Conservation (phyloP, 2,888 invertebrate genomes). For the Agrenia bidenticulata region DNA sequence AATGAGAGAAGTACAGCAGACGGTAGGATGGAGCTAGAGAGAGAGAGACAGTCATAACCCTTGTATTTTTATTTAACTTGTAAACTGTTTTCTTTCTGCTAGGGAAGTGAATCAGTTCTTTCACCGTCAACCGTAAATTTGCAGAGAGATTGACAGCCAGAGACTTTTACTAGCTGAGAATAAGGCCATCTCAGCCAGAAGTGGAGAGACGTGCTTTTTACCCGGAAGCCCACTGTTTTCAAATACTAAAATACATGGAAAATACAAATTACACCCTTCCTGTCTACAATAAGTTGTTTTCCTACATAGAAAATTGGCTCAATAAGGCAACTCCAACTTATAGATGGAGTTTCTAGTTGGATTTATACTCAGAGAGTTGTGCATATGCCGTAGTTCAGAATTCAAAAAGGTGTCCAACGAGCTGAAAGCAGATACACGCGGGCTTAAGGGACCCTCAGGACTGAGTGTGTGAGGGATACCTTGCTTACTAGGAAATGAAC, state of each 20-base stretch:
- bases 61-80: not conserved
- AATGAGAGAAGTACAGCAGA: too few species aligned
- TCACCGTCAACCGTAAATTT: constrained; percentile 14
- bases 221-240: constrained; percentile 6
- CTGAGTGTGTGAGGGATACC: too few species aligned
- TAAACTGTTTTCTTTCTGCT: constrained; percentile 10
- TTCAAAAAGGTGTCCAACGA: too few species aligned
- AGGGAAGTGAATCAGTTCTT: not conserved
- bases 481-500: too few species aligned
- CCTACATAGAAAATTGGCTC: constrained; percentile 30
- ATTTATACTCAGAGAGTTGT: too few species aligned
- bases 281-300: constrained; percentile 26
- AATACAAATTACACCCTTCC: not conserved
- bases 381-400: too few species aligned
- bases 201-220: constrained; percentile 13
- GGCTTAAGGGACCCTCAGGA: too few species aligned
- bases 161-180: constrained; percentile 22
- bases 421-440: too few species aligned
- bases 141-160: constrained; percentile 16
- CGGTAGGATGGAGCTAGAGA: too few species aligned
- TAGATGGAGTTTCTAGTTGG: too few species aligned
- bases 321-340: constrained; percentile 8
- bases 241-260: not conserved
- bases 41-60: too few species aligned
- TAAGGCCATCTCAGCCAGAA: constrained; percentile 2